A percentile compares a stretch with the other conserved stretches of the same genome.
These are phyloP conservation scores for Tiliacea citrago DNA, from an alignment of 2,888 invertebrate species.

Conservation along the genomic window DNA sequence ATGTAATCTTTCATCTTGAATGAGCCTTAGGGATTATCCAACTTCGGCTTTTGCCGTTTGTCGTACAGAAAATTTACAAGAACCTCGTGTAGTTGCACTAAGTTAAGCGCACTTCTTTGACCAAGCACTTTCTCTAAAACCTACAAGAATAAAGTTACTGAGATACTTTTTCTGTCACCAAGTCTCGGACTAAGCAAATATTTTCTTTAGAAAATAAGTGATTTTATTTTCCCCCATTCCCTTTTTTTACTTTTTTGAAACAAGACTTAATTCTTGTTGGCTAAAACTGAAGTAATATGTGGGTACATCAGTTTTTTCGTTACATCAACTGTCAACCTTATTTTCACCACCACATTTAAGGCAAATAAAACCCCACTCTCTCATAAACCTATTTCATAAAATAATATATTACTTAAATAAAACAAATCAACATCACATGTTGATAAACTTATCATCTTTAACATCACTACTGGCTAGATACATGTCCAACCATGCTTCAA, in stretches of 20 bases:
- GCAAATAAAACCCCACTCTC: constrained; percentile 31
- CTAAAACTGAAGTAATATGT: no score
- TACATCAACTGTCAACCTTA: background rate
- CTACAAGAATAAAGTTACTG: background rate
- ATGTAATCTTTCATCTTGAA: background rate
- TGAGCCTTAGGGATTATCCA: background rate
- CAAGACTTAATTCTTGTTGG: no score
- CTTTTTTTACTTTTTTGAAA: no score
- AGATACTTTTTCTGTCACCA: no score
- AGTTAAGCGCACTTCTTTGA: constrained; percentile 1
- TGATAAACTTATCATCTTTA: constrained; percentile 72
- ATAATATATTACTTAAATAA: constrained; percentile 38
- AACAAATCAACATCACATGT: constrained; percentile 57
- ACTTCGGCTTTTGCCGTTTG: background rate
- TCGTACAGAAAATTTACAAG: background rate
- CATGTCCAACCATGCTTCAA: constrained; percentile 93
- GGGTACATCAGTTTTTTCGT: background rate
- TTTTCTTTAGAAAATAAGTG: background rate
- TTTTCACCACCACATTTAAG: no score
- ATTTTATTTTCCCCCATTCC: no score
- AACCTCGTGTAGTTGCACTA: background rate
- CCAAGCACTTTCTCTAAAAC: background rate
- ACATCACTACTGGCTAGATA: constrained; percentile 74
- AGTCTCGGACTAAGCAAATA: background rate
- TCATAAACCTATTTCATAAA: constrained; percentile 37